Base-by-base conservation (phyloP, 2,113 vertebrate genomes). In the Sprattus sprattus region DNA sequence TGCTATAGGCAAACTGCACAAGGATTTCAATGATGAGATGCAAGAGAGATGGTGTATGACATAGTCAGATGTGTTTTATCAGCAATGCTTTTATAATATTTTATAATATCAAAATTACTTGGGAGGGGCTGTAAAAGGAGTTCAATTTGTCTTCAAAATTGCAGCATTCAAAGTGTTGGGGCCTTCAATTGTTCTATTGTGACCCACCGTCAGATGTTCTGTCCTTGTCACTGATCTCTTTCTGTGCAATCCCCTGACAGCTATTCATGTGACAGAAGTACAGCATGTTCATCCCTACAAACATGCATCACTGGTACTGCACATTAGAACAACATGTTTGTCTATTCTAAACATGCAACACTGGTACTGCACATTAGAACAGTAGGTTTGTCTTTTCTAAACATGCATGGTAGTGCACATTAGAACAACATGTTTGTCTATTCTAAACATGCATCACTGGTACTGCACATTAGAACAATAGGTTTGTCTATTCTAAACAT, bases 61-160 rank as follows among this genome's bases (percentile, higher is more conserved):
- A 32, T 16, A 9, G 15, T 16, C 28, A 15, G 71, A 78, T 32
- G 25, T 39, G 8, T 78, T 39, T 78, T 32, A 39, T 78, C 71
- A 78, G 71, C 32, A 32, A 6, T 78, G 28, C 71, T 78, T 78
- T 78, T 78, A 78, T n/a, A n/a, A n/a, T n/a, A n/a, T n/a, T n/a
- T n/a, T n/a, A n/a, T n/a, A n/a, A n/a, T 78, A 78, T 78, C 71
- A 78, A 78, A 78, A 78, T 78, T 39, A 32, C 71, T 39, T 78
- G 71, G 28, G 71, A 78, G 71, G 28, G 28, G 28, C 71, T 32
- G 71, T 44, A 78, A 78, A 39, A 28, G 4, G 71, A 78, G 11
- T 11, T 6, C 28, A 3, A 13, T 78, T 78, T 78, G 16, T 78
- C 71, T 78, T 44, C 32, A 16, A 78, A 28, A 78, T 32, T 15